phyloP scores from a whole-genome alignment of 2,888 invertebrate genomes.

The Disparrhopalites patrizii region DNA sequence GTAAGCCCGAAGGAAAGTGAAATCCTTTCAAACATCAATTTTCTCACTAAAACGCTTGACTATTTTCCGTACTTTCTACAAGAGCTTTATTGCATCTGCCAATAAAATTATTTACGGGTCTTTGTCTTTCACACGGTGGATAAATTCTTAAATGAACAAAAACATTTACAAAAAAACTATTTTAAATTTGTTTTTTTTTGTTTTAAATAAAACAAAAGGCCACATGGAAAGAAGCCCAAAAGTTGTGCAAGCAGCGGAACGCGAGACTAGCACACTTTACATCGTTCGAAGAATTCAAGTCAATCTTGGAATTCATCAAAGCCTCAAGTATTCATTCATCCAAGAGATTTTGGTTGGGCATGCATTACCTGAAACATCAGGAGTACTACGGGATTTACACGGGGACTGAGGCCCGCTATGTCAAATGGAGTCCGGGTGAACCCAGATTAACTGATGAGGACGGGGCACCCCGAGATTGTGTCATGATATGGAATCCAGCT shows the following conservation, averaged over 20 bases:
- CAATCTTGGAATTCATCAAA: background rate
- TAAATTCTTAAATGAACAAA: too few species aligned
- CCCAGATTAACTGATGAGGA: background rate
- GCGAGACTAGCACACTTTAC: background rate
- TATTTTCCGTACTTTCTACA: too few species aligned
- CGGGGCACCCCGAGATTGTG: background rate
- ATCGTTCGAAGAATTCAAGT: background rate
- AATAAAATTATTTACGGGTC: too few species aligned
- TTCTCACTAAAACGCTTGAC: background rate
- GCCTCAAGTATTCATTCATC: constrained; percentile 1
- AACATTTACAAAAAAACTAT: too few species aligned
- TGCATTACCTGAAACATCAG: constrained; percentile 1
- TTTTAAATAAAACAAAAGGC: background rate
- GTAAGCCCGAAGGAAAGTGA: too few species aligned
- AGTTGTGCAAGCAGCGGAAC: constrained; percentile 9
- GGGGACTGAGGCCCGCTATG: background rate
- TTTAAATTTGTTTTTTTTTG: too few species aligned
- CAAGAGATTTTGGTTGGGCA: constrained; percentile 12
- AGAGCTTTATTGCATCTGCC: too few species aligned
- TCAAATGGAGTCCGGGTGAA: constrained; percentile 5
- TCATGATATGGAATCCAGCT: constrained; percentile 14
- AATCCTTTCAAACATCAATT: background rate
- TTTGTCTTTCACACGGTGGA: too few species aligned
- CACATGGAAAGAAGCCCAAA: background rate
- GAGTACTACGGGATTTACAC: constrained; percentile 4